phyloP scores from a whole-genome alignment of 2,888 invertebrate genomes.

The Physocephala rufipes region DNA sequence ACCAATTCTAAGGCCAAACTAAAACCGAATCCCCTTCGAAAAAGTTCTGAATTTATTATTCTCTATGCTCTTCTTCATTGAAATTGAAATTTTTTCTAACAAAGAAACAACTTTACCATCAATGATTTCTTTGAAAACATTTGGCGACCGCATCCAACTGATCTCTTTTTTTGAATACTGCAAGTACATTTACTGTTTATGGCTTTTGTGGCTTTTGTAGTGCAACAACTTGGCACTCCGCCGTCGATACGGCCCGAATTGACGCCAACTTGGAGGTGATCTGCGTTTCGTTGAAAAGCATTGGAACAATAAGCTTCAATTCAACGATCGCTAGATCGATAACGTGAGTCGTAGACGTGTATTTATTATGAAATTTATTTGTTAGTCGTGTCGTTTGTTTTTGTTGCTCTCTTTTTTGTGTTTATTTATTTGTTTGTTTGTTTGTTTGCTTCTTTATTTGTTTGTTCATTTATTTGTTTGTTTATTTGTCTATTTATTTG shows the following conservation, averaged over 20 bases:
- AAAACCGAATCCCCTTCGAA: no score
- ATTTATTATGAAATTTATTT: constrained; percentile 50
- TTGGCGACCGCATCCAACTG: not conserved
- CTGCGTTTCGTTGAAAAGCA: not conserved
- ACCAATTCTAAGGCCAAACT: constrained; percentile 6
- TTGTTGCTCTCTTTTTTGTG: constrained; percentile 12
- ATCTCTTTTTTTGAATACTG: no score
- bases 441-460: no score
- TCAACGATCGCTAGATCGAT: not conserved
- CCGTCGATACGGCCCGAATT: not conserved
- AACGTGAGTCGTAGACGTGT: constrained; percentile 20
- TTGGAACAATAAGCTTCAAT: not conserved
- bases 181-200: not conserved
- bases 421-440: no score
- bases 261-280: not conserved
- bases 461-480: no score
- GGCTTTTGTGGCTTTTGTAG: not conserved
- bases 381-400: constrained; percentile 39
- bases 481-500: no score
- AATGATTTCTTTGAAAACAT: constrained; percentile 26
- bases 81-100: not conserved
- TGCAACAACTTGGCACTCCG: constrained; percentile 5
- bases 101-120: constrained; percentile 14
- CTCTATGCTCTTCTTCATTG: not conserved
- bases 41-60: no score